Conservation (phyloP, 2,888 invertebrate genomes). For the Alcis repandata region DNA sequence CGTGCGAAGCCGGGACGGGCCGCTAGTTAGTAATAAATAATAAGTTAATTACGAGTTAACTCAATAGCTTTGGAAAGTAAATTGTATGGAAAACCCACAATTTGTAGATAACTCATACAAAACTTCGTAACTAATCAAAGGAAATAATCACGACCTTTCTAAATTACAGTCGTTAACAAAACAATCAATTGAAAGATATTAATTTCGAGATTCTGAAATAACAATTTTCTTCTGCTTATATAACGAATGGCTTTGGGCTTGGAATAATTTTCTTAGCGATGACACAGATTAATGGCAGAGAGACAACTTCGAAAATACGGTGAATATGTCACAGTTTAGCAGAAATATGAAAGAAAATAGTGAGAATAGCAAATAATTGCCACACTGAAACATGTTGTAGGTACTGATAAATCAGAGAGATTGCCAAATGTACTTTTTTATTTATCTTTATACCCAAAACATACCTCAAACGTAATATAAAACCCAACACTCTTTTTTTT, state of each 20-base stretch:
- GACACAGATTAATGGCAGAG: slow-evolving; percentile 4
- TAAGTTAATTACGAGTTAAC: too few relatives aligned
- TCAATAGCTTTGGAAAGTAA: neutral
- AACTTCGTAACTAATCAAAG: neutral
- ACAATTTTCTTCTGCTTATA: slow-evolving; percentile 11
- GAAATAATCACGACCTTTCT: slow-evolving; percentile 19
- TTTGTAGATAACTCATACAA: slow-evolving; percentile 1
- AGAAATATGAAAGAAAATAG: too few relatives aligned
- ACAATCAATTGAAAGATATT: slow-evolving; percentile 22
- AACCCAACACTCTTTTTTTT: too few relatives aligned
- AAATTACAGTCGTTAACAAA: slow-evolving; percentile 15
- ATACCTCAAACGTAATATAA: too few relatives aligned
- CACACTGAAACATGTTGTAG: too few relatives aligned
- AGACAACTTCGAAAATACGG: neutral
- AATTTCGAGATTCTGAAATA: slow-evolving; percentile 16
- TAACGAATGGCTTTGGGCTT: slow-evolving; percentile 13
- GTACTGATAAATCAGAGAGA: too few relatives aligned
- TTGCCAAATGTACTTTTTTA: too few relatives aligned
- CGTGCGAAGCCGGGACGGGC: too few relatives aligned
- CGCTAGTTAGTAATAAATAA: too few relatives aligned
- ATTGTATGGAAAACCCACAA: slow-evolving; percentile 1
- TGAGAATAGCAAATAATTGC: too few relatives aligned
- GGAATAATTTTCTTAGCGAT: slow-evolving; percentile 25
- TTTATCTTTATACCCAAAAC: too few relatives aligned
- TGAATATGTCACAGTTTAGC: neutral